Conservation (phyloP, 1,140 invertebrate genomes). For the Harlomillsia oculata region DNA sequence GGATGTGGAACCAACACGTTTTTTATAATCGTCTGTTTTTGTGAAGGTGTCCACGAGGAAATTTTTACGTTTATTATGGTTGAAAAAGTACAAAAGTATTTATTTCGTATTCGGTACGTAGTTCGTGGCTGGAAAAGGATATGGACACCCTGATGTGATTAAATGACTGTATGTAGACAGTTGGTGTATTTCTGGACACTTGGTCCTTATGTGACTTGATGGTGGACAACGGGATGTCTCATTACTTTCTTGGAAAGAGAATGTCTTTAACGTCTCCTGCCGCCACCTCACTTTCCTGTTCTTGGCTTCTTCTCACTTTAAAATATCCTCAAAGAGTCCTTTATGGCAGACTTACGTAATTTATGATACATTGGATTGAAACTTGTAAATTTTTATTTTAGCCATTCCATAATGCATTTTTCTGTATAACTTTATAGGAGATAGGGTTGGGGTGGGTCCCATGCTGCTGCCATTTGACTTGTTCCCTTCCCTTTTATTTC, state of each 20-base stretch:
- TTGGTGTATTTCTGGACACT: slow-evolving; percentile 16
- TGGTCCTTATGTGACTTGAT: not conserved
- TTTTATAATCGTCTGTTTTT: too few relatives aligned
- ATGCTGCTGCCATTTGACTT: slow-evolving; percentile 8
- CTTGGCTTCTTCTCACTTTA: not conserved
- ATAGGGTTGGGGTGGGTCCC: slow-evolving; percentile 1
- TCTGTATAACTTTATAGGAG: slow-evolving; percentile 6
- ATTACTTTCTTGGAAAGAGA: slow-evolving; percentile 8
- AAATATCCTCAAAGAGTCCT: not conserved
- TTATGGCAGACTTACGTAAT: slow-evolving; percentile 13
- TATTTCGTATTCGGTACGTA: too few relatives aligned
- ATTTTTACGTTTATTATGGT: too few relatives aligned
- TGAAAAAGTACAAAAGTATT: too few relatives aligned
- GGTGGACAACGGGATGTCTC: slow-evolving; percentile 8
- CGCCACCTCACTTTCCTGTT: not conserved
- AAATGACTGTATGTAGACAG: slow-evolving; percentile 8
- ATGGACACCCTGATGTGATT: slow-evolving; percentile 12
- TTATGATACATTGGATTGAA: slow-evolving; percentile 11
- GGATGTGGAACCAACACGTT: too few relatives aligned
- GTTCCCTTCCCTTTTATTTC: too few relatives aligned
- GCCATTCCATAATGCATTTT: slow-evolving; percentile 5
- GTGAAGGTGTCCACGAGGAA: too few relatives aligned
- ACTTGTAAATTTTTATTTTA: slow-evolving; percentile 13
- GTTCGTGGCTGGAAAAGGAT: too few relatives aligned
- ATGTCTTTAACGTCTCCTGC: not conserved